Base-by-base conservation (phyloP, 2,113 vertebrate species). In the Gadus chalcogrammus region DNA sequence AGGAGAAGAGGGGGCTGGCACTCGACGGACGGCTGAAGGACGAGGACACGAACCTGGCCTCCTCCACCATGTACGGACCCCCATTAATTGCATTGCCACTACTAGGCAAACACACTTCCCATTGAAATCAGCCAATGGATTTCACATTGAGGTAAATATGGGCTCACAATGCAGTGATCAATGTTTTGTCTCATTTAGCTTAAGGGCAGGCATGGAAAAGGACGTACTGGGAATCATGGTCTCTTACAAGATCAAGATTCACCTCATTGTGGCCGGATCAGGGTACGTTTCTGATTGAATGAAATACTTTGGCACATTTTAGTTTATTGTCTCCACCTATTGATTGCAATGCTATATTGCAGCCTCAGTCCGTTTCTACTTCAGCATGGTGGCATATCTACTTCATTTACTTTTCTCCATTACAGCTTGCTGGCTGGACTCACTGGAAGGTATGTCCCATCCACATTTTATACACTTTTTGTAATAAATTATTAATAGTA, bases 1-100 rank as follows among this genome's bases (percentile, higher is more conserved):
- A 91, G 3, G 91, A 96, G 84, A 96, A 95, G 78, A 85, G 92
- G 18, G 94, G 94, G 15, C 87, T 98, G 55, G 88, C 96, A 1
- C 85, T 98, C 24, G 95, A 97, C 0, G 96, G 97, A 56, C 94
- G 94, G 66, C 92, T 97, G 67, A 98, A 95, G 83, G 94, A 97
- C 0, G 93, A 95, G 87, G 95, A 96, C 87, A 97, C 95, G n/a
- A 97, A 97, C 88, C 84, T 98, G 88, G 95, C 95, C 65, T 96
- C 94, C 66, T 93, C 91, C 84, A 95, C 94, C 2, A 67, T 95
- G 95, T 98, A 75, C 93, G 92, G 66, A 7, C 35, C 62, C 56
- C 61, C n/a, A 48, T 48, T 9, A 48, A 48, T 48, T 48, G 8
- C 12, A 48, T 48, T 48, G 42, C 42, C 8, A 48, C 5, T 48